Percentiles rank a stretch among this genome's conserved stretches.
Evolutionary conservation across 2,113 vertebrate species (phyloP).

Genomic region (Otus sunia): DNA sequence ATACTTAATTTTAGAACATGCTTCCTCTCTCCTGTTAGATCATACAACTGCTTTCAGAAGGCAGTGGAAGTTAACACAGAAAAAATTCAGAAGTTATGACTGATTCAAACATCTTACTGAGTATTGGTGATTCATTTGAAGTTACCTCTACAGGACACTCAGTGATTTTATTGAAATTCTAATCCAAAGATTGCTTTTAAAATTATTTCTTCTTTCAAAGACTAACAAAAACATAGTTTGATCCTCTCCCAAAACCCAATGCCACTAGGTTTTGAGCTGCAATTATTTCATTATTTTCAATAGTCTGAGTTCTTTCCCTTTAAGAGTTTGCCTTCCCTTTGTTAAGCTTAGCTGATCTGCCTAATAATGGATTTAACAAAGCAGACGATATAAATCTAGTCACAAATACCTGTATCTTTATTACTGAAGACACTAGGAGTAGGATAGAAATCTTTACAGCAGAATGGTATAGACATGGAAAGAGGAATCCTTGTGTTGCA

Average conservation of each 20-base stretch:
- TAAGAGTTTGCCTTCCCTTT: conserved; percentile 11
- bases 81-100: neutral
- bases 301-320: neutral
- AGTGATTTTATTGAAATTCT: neutral
- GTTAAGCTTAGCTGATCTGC: conserved; percentile 46
- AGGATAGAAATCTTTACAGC: neutral
- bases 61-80: neutral
- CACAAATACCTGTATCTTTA: conserved; percentile 4
- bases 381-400: neutral
- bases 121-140: neutral
- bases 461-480: neutral
- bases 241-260: neutral
- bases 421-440: neutral
- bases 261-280: neutral
- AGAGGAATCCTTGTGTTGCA: neutral
- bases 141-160: neutral
- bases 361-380: conserved; percentile 54
- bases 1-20: conserved; percentile 33
- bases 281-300: neutral
- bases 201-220: neutral
- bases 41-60: neutral
- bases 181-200: neutral
- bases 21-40: neutral
- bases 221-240: neutral
- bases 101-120: neutral